Evolutionary conservation across 92 coral and sea anemone genomes (phyloP), one percentile per base, ranked within the genome.

Genomic region (Phenganax marumi): DNA sequence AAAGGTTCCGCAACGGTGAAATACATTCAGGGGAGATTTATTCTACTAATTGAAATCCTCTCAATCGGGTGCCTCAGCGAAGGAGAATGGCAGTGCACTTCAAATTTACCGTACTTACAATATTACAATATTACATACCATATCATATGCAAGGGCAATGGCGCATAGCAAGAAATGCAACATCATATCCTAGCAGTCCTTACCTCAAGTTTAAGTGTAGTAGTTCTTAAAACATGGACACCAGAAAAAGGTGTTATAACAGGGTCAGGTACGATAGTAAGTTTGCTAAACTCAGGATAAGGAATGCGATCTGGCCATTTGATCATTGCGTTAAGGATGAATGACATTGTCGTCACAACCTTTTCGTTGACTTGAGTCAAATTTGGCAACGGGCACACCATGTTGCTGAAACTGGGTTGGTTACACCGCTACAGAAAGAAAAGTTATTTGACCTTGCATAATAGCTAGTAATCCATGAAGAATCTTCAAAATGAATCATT

Each of bases 261-360:
- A 9, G 80, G 80, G 54, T 75, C 65, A 4, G 80, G 80, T 12
- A 75, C 64, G 54, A 75, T 22, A 17, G 50, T 52, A 75, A 75
- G 33, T 22, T 12, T 13, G 50, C 22, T 23, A 21, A 75, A 75
- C 58, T 73, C 21, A 47, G 66, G 80, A 74, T 51, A 74, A 74
- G 47, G 51, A 47, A 43, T 74, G 48, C 51, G 60, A 23, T 74
- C 80, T 25, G 8, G 22, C 80, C 80, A 75, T 50, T 19, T 75
- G 11, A 10, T 52, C n/a, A 75, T 50, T 2, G 19, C 50, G 48
- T 75, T 65, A 19, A 75, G 48, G 50, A 12, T 8, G 65, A 75
- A 75, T 6, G 80, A 75, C 18, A 75, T 75, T 6, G 23, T 53
- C 5, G 80, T 26, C 19, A 26, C 57, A 23, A 9, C 0, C 0